Evolutionary conservation across 2,888 invertebrate genomes (phyloP), one percentile per base, ranked within the genome.

Genomic region (Oscheius sp.): DNA sequence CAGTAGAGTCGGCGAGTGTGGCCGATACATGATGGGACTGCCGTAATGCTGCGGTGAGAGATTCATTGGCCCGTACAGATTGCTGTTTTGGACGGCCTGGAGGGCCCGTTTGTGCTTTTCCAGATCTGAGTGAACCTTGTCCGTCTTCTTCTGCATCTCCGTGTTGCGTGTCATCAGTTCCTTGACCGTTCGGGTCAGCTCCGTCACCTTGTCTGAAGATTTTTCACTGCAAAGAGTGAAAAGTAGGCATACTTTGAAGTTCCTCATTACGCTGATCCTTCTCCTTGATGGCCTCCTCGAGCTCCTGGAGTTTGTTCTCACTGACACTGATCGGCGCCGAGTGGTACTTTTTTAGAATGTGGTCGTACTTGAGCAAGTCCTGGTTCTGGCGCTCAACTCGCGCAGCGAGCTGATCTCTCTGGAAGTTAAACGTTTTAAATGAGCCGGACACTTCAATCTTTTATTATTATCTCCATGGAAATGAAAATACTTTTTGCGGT

Each of bases 311-410:
- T 63, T 63, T 63, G 21, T 29, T n/a, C 11, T 63, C 63, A 21
- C 63, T 63, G n/a, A 63, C 21, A 47, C 63, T 63, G 29, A 63
- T 29, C 21, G 63, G 63, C 13, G 48, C 47, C 29, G 63, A 63
- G 33, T 63, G 63, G 47, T 63, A 63, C 29, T 63, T 63, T n/a
- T 29, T 48, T 4, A 50, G 7, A 7, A 63, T 63, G 5, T 48
- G 48, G 48, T 63, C 63, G 48, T 63, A 63, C 48, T 63, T 63
- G 7, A 29, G 47, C 11, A 63, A 48, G 7, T 29, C 32, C 33
- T 11, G 33, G n/a, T 60, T 33, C n/a, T 35, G n/a, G 2, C 37
- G 35, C 2, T 60, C 60, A n/a, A 60, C 35, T 29, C 29, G 3
- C 3, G 29, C 57, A 13, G 32, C 42, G 4, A 42, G 42, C 42